These are phyloP conservation scores for Drosophila arawakana DNA, from an alignment of 1,140 invertebrate genomes.

Conservation along the genomic window DNA sequence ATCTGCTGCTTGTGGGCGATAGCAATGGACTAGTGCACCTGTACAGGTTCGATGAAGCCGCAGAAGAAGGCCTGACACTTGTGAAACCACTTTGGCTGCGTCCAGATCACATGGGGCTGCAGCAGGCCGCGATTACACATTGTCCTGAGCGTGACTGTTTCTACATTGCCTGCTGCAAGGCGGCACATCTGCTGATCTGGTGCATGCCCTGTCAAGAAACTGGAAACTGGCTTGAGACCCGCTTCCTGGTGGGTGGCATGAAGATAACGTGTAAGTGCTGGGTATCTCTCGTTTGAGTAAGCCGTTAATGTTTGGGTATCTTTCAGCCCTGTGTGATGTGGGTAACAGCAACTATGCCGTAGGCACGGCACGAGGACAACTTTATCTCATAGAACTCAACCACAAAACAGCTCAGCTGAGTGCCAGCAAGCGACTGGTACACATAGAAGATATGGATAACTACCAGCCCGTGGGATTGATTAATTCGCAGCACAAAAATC, in stretches of 20 bases:
- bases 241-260: slow-evolving; percentile 57
- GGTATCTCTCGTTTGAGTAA: not conserved
- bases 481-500: slow-evolving; percentile 39
- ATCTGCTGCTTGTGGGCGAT: slow-evolving; percentile 61
- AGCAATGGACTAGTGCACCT: slow-evolving; percentile 43
- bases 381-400: slow-evolving; percentile 34
- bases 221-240: slow-evolving; percentile 38
- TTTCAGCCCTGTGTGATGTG: slow-evolving; percentile 26
- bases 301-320: not conserved
- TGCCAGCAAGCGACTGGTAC: slow-evolving; percentile 31
- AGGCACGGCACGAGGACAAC: slow-evolving; percentile 26
- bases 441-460: slow-evolving; percentile 18
- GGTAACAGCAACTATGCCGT: slow-evolving; percentile 24
- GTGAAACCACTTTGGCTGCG: slow-evolving; percentile 56
- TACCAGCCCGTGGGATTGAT: slow-evolving; percentile 52
- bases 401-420: slow-evolving; percentile 37
- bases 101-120: slow-evolving; percentile 61
- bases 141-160: slow-evolving; percentile 26
- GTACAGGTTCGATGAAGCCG: slow-evolving; percentile 19
- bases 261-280: slow-evolving; percentile 61
- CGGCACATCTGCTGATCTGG: slow-evolving; percentile 63
- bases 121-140: slow-evolving; percentile 45
- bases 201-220: slow-evolving; percentile 13
- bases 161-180: slow-evolving; percentile 65
- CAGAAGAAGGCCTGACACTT: slow-evolving; percentile 13